These are phyloP conservation scores for Pyrgilauda ruficollis DNA, from an alignment of 2,113 vertebrate genomes.

Conservation along the genomic window DNA sequence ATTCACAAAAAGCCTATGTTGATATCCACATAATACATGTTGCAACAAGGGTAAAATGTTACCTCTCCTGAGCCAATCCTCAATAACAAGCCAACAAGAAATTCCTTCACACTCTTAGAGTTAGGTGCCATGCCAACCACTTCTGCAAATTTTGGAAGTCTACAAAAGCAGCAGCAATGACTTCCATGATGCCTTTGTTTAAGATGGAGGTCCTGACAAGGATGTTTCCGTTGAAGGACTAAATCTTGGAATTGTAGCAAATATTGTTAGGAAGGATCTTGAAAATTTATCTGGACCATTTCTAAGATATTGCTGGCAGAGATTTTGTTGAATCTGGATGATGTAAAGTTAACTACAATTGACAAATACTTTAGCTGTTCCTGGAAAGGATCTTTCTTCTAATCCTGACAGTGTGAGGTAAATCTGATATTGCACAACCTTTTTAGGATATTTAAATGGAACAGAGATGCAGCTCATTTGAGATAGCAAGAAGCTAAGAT, in stretches of 20 bases:
- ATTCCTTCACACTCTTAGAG: neutral
- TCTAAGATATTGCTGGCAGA: neutral
- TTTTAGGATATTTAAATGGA: neutral
- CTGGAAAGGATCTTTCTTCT: neutral
- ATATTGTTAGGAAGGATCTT: neutral
- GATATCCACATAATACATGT: neutral
- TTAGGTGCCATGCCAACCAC: neutral
- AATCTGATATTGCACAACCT: neutral
- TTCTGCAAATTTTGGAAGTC: neutral
- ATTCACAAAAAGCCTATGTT: neutral
- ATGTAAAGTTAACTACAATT: neutral
- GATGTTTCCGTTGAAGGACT: neutral
- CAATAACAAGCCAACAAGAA: neutral
- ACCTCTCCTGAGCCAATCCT: neutral
- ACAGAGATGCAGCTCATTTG: neutral
- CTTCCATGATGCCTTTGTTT: neutral
- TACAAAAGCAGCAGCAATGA: neutral
- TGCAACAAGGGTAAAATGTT: neutral
- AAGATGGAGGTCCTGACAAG: neutral
- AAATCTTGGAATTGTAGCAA: neutral
- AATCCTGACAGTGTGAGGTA: neutral
- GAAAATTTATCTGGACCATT: neutral
- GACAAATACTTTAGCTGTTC: neutral
- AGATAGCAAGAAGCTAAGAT: neutral
- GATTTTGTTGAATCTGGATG: neutral